Evolutionary conservation across 2,113 vertebrate genomes (phyloP).

Genomic region (Haemorhous mexicanus): DNA sequence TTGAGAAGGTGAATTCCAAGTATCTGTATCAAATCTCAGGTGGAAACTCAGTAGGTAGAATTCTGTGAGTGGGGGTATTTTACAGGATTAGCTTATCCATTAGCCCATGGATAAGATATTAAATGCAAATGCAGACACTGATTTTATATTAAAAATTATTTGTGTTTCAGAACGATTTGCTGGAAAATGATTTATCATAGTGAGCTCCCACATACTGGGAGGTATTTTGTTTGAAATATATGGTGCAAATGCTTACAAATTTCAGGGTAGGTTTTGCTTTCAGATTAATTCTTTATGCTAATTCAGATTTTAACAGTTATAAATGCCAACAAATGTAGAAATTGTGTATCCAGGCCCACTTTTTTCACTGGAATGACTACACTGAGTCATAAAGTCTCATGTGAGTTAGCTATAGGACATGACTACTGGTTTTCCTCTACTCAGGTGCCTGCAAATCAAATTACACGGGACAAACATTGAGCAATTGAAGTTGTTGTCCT

Average conservation of each 20-base stretch:
- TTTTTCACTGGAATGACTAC: not conserved
- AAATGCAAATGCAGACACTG: not conserved
- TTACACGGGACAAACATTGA: not conserved
- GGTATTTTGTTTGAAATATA: not conserved
- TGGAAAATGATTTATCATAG: not conserved
- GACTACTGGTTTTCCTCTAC: not conserved
- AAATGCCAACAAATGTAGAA: not conserved
- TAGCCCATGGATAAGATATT: not conserved
- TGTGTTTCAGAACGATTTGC: not conserved
- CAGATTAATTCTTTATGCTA: not conserved
- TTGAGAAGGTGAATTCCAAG: not conserved
- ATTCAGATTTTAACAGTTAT: not conserved
- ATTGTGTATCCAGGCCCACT: not conserved
- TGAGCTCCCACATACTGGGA: not conserved
- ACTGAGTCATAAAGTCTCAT: not conserved
- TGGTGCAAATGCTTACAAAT: not conserved
- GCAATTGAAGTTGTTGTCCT: not conserved
- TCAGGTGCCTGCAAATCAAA: not conserved
- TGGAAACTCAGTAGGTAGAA: not conserved
- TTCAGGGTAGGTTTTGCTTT: not conserved
- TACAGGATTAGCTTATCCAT: not conserved
- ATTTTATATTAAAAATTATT: not conserved
- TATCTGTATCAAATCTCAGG: not conserved
- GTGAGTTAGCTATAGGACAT: not conserved
- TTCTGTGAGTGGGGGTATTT: not conserved